Evolutionary conservation across 2,113 vertebrate species (phyloP).

Genomic region (Cygnus buccinator): DNA sequence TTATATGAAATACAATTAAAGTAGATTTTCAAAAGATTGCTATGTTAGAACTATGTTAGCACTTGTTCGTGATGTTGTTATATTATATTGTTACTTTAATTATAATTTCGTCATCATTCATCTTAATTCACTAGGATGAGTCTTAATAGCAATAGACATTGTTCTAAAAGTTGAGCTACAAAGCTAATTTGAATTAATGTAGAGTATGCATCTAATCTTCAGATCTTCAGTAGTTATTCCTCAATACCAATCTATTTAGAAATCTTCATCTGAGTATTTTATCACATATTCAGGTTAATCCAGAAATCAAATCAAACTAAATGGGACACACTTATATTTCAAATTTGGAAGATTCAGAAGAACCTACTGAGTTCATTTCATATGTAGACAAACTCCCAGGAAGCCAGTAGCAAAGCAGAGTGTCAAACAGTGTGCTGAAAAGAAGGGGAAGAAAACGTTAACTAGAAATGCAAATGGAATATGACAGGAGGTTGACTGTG

Average conservation of each 20-base stretch:
- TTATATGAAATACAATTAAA: neutral
- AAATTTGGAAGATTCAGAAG: neutral
- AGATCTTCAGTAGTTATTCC: neutral
- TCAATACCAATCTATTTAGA: neutral
- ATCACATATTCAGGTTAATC: neutral
- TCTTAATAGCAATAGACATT: neutral
- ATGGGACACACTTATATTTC: neutral
- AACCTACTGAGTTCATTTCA: neutral
- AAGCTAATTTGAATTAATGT: neutral
- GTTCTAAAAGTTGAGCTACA: neutral
- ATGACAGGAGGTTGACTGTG: constrained; percentile 3
- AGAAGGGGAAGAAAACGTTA: neutral
- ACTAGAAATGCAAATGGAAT: constrained; percentile 19
- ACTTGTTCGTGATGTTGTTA: neutral
- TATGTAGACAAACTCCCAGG: neutral
- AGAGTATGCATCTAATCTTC: neutral
- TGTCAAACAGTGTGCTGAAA: neutral
- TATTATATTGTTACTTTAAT: neutral
- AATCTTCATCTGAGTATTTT: neutral
- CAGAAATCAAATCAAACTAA: neutral
- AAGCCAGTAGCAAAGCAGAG: neutral
- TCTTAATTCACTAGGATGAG: neutral
- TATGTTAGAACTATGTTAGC: neutral
- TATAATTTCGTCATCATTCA: neutral
- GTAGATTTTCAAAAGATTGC: neutral